Evolutionary conservation across 2,797 vertebrate genomes (phyloP).

Genomic region (Thripadectes ignobilis): DNA sequence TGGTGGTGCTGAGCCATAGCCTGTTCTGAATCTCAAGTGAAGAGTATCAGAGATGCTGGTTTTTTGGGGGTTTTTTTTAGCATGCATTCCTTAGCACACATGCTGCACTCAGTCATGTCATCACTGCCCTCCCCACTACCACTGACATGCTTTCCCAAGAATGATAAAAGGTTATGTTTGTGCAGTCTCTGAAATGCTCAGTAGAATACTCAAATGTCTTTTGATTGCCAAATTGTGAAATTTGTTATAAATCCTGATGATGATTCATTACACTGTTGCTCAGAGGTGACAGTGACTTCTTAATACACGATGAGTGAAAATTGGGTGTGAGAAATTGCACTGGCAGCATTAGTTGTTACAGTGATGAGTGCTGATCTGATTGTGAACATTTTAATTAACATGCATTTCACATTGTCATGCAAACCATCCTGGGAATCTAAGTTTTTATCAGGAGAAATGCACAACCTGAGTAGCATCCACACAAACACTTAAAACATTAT

Average conservation of each 20-base stretch:
- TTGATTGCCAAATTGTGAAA: not conserved
- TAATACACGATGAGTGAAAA: not conserved
- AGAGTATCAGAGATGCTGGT: not conserved
- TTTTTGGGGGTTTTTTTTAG: no score
- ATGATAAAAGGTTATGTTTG: not conserved
- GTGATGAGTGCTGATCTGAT: not conserved
- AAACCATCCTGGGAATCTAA: not conserved
- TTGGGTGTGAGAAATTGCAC: conserved; percentile 10
- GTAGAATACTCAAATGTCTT: not conserved
- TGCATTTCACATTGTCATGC: not conserved
- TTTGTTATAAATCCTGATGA: not conserved
- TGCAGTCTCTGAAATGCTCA: not conserved
- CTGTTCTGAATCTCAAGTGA: not conserved
- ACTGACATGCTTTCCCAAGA: not conserved
- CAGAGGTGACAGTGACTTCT: not conserved
- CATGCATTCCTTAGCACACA: not conserved
- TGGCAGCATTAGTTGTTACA: not conserved
- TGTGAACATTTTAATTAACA: not conserved
- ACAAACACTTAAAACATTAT: not conserved
- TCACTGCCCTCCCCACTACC: not conserved
- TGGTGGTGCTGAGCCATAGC: not conserved
- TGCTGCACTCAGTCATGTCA: not conserved
- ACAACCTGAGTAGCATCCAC: not conserved
- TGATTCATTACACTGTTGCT: not conserved
- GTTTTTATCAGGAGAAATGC: not conserved